phyloP scores from a whole-genome alignment of 2,797 vertebrate genomes.

The Hapalemur alaotrensis region DNA sequence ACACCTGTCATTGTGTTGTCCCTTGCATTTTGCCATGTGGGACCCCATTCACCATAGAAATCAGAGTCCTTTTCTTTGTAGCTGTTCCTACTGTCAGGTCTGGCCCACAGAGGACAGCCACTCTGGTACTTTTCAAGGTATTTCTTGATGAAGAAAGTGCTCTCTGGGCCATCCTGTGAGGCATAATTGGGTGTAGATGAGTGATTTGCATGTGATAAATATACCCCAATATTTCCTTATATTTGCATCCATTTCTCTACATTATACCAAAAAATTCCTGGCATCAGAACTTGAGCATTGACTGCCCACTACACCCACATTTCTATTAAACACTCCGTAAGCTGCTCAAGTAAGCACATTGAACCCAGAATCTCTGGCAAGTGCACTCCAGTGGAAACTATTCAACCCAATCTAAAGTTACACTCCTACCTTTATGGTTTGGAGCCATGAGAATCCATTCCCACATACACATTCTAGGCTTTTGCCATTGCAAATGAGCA shows the following conservation, averaged over 20 bases:
- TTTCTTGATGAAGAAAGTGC: neutral
- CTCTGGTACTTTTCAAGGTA: neutral
- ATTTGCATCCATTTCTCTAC: neutral
- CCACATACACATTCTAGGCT: neutral
- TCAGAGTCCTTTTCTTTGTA: neutral
- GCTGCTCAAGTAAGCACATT: constrained; percentile 38
- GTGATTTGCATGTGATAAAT: neutral
- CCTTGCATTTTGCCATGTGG: neutral
- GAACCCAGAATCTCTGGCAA: constrained; percentile 58
- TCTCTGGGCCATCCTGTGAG: neutral
- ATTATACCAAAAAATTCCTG: neutral
- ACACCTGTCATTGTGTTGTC: neutral
- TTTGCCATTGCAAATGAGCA: constrained; percentile 38
- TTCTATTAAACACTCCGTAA: neutral
- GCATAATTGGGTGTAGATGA: neutral
- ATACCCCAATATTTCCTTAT: neutral
- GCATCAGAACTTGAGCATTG: neutral
- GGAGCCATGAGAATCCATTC: neutral
- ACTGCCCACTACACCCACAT: neutral
- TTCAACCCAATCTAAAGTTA: constrained; percentile 48
- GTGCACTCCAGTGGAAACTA: constrained; percentile 5
- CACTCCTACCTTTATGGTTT: neutral
- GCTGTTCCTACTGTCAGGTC: neutral
- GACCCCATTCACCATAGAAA: neutral
- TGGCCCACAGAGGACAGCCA: neutral